These are phyloP conservation scores for Smittia aterrima DNA, from an alignment of 2,888 invertebrate species.

Conservation along the genomic window DNA sequence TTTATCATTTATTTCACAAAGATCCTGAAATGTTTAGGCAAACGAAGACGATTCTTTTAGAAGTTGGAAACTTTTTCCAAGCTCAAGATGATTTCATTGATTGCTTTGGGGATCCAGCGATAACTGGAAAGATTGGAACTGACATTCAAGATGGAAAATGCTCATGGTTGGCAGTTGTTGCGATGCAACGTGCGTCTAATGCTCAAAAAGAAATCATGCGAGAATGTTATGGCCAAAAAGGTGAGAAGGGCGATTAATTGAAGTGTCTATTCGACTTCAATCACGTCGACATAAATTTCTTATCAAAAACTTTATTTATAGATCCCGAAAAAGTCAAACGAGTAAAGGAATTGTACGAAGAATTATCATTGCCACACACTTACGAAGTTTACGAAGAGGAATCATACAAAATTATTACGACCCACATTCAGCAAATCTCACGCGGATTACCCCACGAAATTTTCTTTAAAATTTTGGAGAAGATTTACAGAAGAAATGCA, in stretches of 20 bases:
- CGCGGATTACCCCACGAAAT: slow-evolving; percentile 76
- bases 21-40: slow-evolving; percentile 80
- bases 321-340: slow-evolving; percentile 65
- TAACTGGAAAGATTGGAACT: slow-evolving; percentile 85
- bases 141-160: slow-evolving; percentile 97
- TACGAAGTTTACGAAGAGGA: slow-evolving; percentile 81
- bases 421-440: slow-evolving; percentile 81
- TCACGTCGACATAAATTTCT: no score
- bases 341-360: slow-evolving; percentile 74
- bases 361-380: slow-evolving; percentile 71
- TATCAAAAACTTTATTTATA: slow-evolving; percentile 28
- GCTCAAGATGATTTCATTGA: slow-evolving; percentile 74
- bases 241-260: slow-evolving; percentile 44
- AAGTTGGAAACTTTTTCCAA: slow-evolving; percentile 96
- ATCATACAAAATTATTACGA: slow-evolving; percentile 75
- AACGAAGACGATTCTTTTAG: slow-evolving; percentile 79
- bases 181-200: slow-evolving; percentile 72
- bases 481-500: slow-evolving; percentile 71
- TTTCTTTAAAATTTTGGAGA: slow-evolving; percentile 78
- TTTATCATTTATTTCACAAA: no score
- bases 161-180: slow-evolving; percentile 89
- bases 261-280: neutral
- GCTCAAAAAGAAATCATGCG: slow-evolving; percentile 70
- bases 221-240: slow-evolving; percentile 70
- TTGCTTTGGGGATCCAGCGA: slow-evolving; percentile 80